A percentile compares a stretch with the other conserved stretches of the same genome.
These are phyloP conservation scores for Xestia xanthographa DNA, from an alignment of 2,888 invertebrate species.

Conservation along the genomic window DNA sequence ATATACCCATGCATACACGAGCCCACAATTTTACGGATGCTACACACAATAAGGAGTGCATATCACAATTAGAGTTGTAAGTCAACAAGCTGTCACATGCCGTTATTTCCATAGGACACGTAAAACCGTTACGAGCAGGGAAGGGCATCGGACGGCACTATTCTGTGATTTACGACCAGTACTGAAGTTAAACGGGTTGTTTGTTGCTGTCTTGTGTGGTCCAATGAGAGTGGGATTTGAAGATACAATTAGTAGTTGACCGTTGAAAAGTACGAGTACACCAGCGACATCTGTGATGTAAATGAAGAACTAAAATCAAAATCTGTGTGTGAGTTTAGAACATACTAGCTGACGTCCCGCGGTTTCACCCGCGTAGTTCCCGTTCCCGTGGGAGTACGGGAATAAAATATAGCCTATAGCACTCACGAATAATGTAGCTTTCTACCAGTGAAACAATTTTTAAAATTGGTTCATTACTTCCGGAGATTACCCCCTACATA, in stretches of 20 bases:
- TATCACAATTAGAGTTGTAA: conserved; percentile 68
- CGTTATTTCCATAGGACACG: conserved; percentile 78
- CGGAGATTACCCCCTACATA: too few relatives aligned
- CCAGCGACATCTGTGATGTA: neutral
- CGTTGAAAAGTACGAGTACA: neutral
- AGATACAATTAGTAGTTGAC: conserved; percentile 20
- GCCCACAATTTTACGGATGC: conserved; percentile 44
- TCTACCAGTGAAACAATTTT: too few relatives aligned
- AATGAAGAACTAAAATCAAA: neutral
- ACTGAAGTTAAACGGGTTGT: conserved; percentile 57
- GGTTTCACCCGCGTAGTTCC: too few relatives aligned
- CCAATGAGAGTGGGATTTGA: conserved; percentile 36
- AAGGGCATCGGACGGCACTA: conserved; percentile 65
- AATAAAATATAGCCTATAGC: too few relatives aligned
- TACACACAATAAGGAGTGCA: conserved; percentile 56
- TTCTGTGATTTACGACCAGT: conserved; percentile 65
- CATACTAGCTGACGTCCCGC: too few relatives aligned
- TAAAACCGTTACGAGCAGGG: conserved; percentile 71
- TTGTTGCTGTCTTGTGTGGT: conserved; percentile 59
- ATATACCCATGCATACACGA: neutral
- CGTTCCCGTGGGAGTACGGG: too few relatives aligned
- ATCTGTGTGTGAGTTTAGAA: too few relatives aligned
- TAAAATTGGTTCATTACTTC: too few relatives aligned
- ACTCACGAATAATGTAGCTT: too few relatives aligned
- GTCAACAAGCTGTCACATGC: conserved; percentile 70